Conservation (phyloP, 2,797 vertebrate genomes). For the Saxicola maurus region DNA sequence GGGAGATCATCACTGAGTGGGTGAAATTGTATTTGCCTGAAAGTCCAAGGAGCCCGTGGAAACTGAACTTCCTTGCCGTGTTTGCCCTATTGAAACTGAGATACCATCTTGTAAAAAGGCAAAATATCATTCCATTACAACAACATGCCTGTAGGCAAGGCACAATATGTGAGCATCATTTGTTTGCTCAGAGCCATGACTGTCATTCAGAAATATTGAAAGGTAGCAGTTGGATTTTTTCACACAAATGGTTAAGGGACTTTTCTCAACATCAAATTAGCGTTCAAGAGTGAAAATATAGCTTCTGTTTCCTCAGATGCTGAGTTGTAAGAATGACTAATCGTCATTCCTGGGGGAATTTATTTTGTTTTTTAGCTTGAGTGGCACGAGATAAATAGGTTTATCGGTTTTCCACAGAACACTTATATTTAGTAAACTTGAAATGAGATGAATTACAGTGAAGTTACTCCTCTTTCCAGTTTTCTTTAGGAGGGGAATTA, state of each 20-base stretch:
- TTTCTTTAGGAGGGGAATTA: neutral
- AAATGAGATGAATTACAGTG: neutral
- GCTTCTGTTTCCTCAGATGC: conserved; percentile 47
- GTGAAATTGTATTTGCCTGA: neutral
- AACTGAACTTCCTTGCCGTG: neutral
- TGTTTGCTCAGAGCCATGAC: conserved; percentile 47
- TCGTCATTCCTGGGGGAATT: neutral
- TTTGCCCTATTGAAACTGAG: conserved; percentile 38
- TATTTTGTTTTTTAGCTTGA: neutral
- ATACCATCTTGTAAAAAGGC: conserved; percentile 30
- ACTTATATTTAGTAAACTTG: conserved; percentile 8
- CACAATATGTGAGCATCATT: conserved; percentile 55
- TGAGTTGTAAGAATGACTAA: conserved; percentile 39
- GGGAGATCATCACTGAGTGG: neutral
- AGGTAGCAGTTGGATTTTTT: conserved; percentile 55
- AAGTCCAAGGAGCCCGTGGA: neutral
- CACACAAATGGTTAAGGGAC: conserved; percentile 53
- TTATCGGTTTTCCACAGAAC: conserved; percentile 9
- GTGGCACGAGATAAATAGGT: neutral
- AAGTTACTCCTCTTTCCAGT: neutral
- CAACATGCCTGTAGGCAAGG: conserved; percentile 59
- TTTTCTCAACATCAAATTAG: conserved; percentile 55
- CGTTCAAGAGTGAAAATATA: conserved; percentile 19
- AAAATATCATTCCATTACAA: conserved; percentile 17
- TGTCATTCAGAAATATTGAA: conserved; percentile 58